A percentile compares a stretch with the other conserved stretches of the same genome.
Evolutionary conservation across 2,888 invertebrate genomes (phyloP).

Genomic region (Polyommatus iphigenia): DNA sequence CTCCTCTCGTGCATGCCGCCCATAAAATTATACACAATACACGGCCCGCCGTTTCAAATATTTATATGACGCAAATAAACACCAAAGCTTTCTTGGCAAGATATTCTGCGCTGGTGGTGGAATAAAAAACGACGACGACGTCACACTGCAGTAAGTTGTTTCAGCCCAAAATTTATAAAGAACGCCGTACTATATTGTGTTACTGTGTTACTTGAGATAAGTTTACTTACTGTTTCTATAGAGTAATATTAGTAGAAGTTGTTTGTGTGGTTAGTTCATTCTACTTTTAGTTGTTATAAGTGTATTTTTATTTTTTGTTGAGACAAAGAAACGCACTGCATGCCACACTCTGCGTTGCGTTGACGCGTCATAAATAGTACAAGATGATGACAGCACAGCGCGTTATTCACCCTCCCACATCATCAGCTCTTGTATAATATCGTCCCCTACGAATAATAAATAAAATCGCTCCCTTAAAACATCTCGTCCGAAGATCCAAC

Average conservation of each 20-base stretch:
- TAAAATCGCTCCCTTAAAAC: no score
- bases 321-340: no score
- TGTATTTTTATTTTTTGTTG: no score
- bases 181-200: background rate
- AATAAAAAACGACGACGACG: slow-evolving; percentile 18
- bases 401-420: no score
- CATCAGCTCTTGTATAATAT: no score
- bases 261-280: background rate
- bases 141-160: slow-evolving; percentile 21
- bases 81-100: slow-evolving; percentile 16
- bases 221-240: background rate
- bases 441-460: no score
- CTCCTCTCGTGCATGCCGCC: slow-evolving; percentile 34
- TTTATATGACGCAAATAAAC: slow-evolving; percentile 30
- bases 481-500: no score
- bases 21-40: slow-evolving; percentile 35
- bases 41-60: slow-evolving; percentile 28
- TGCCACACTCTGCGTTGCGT: no score
- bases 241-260: background rate
- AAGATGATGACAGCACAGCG: no score
- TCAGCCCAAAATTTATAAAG: slow-evolving; percentile 8
- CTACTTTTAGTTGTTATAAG: background rate
- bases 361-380: no score
- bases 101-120: slow-evolving; percentile 18
- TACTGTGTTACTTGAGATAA: background rate